Percentiles rank a stretch among this genome's conserved stretches.
Evolutionary conservation across 2,888 invertebrate species (phyloP).

Genomic region (Prenolepis imparis): DNA sequence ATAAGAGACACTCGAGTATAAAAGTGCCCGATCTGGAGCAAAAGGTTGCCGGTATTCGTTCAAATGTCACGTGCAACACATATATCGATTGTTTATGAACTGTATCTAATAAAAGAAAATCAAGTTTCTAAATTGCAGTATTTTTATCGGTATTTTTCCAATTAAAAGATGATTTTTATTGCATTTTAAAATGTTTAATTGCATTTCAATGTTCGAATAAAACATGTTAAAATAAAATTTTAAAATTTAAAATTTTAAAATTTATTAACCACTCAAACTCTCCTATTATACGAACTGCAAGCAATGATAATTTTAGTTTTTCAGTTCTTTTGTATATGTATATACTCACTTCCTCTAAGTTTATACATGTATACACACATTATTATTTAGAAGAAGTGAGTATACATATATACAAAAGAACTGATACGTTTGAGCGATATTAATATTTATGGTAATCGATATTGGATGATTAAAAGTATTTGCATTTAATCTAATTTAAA

Average conservation of each 20-base stretch:
- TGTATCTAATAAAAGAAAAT: background rate
- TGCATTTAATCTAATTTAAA: conserved; percentile 8
- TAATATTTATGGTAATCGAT: background rate
- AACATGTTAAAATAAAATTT: background rate
- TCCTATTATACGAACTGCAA: background rate
- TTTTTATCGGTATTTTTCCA: background rate
- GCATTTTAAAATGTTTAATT: background rate
- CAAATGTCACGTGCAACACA: background rate
- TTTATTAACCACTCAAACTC: background rate
- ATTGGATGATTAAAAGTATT: conserved; percentile 1
- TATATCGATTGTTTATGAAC: background rate
- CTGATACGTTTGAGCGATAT: background rate
- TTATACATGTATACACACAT: no score
- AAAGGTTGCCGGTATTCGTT: background rate
- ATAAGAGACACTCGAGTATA: background rate
- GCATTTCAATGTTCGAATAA: background rate
- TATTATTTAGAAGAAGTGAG: background rate
- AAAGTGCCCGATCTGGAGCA: background rate
- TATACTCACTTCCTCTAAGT: no score
- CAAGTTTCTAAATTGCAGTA: background rate
- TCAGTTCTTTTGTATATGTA: no score
- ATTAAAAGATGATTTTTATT: no score
- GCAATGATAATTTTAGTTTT: background rate
- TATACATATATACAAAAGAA: background rate
- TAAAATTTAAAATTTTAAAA: background rate